These are phyloP conservation scores for Drosophila santomea DNA, from an alignment of 1,140 invertebrate genomes.

Conservation along the genomic window DNA sequence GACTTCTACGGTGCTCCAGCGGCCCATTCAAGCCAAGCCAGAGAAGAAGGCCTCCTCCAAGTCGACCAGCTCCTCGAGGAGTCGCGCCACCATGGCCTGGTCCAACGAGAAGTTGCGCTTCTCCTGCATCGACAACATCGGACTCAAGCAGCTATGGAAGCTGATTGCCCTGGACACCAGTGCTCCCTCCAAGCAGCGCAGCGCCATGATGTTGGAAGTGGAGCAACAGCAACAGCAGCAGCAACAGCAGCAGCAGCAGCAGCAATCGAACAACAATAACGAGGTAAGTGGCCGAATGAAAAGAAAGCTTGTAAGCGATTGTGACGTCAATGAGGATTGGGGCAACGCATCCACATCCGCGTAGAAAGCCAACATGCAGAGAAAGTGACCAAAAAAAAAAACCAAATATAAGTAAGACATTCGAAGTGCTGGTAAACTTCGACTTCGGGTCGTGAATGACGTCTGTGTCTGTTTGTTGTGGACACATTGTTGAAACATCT, in stretches of 20 bases:
- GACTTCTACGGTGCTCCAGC: constrained; percentile 82
- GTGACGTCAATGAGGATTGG: constrained; percentile 70
- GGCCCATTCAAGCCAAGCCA: constrained; percentile 57
- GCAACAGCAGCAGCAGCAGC: constrained; percentile 44
- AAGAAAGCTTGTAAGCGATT: constrained; percentile 52
- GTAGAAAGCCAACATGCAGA: constrained; percentile 72
- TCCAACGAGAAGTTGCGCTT: constrained; percentile 83
- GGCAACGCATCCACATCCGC: constrained; percentile 65
- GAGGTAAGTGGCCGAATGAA: constrained; percentile 72
- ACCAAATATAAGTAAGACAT: constrained; percentile 9
- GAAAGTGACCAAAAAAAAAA: constrained; percentile 63
- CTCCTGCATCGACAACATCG: constrained; percentile 82
- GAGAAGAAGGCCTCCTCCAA: constrained; percentile 35
- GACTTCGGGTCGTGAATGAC: constrained; percentile 34
- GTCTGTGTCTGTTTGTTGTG: constrained; percentile 47
- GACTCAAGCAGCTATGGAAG: constrained; percentile 81
- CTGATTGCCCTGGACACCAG: constrained; percentile 80
- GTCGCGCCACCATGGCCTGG: constrained; percentile 76
- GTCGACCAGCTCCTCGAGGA: constrained; percentile 16
- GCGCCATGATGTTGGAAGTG: constrained; percentile 35
- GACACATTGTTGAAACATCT: constrained; percentile 76
- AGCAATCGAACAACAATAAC: constrained; percentile 58
- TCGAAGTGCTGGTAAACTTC: constrained; percentile 17
- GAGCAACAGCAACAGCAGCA: constrained; percentile 59
- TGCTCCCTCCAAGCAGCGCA: constrained; percentile 43